Evolutionary conservation across 2,113 vertebrate genomes (phyloP).

Genomic region (Rhizomys pruinosus): DNA sequence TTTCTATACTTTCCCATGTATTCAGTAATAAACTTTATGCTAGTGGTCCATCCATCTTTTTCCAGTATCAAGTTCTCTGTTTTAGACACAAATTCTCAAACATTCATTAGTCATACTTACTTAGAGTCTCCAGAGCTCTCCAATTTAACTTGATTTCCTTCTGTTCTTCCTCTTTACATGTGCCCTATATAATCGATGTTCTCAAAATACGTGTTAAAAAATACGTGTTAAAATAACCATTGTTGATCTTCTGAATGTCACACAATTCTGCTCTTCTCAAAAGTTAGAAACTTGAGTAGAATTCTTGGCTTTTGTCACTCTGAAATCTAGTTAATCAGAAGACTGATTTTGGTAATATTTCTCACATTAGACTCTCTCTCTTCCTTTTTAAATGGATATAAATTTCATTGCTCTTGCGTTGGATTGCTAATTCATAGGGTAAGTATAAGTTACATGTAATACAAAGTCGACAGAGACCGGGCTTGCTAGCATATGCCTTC

Average conservation of each 20-base stretch:
- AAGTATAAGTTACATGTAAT: too few species aligned
- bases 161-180: not conserved
- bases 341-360: not conserved
- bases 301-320: not conserved
- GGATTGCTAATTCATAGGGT: too few species aligned
- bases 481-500: too few species aligned
- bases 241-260: conserved; percentile 11
- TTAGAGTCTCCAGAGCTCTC: not conserved
- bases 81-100: not conserved
- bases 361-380: not conserved
- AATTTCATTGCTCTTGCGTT: too few species aligned
- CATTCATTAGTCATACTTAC: not conserved
- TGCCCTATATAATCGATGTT: not conserved
- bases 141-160: not conserved
- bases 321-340: conserved; percentile 22
- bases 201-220: not conserved
- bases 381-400: too few species aligned
- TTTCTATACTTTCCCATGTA: not conserved
- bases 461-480: too few species aligned
- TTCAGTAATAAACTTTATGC: conserved; percentile 17
- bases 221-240: too few species aligned
- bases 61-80: not conserved
- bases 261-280: not conserved
- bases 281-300: conserved; percentile 12
- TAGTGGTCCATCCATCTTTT: not conserved